These are phyloP conservation scores for Eulemur albifrons DNA, from an alignment of 2,797 vertebrate genomes.

Conservation along the genomic window DNA sequence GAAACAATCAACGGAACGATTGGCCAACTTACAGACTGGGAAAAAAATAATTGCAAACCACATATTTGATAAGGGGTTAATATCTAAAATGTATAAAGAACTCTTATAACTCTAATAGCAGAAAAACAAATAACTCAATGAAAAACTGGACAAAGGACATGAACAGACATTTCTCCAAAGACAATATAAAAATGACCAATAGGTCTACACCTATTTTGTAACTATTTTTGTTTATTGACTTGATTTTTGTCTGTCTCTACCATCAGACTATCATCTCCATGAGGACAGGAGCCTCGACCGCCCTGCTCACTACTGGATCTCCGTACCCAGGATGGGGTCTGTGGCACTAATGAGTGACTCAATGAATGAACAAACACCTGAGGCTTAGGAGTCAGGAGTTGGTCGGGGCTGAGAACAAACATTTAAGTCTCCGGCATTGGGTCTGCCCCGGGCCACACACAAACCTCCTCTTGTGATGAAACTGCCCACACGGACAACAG, in stretches of 20 bases:
- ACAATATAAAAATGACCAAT: background rate
- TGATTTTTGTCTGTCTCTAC: background rate
- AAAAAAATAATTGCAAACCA: background rate
- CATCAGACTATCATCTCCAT: background rate
- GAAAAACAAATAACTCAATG: background rate
- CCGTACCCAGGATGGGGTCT: background rate
- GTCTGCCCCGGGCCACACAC: background rate
- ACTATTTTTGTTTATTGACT: background rate
- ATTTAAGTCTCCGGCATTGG: background rate
- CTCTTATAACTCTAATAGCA: background rate
- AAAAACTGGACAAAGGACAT: background rate
- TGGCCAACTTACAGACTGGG: background rate
- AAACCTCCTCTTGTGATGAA: background rate
- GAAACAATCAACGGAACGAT: background rate
- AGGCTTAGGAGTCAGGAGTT: no score
- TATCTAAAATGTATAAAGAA: background rate
- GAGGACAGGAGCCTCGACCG: background rate
- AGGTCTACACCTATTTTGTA: background rate
- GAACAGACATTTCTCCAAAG: background rate
- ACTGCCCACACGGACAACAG: background rate
- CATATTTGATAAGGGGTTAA: background rate
- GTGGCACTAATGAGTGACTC: background rate
- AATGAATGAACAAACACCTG: background rate
- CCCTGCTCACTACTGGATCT: background rate
- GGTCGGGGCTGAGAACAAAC: background rate